Base-by-base conservation (phyloP, 2,797 vertebrate species). In the Taenioides sp. region DNA sequence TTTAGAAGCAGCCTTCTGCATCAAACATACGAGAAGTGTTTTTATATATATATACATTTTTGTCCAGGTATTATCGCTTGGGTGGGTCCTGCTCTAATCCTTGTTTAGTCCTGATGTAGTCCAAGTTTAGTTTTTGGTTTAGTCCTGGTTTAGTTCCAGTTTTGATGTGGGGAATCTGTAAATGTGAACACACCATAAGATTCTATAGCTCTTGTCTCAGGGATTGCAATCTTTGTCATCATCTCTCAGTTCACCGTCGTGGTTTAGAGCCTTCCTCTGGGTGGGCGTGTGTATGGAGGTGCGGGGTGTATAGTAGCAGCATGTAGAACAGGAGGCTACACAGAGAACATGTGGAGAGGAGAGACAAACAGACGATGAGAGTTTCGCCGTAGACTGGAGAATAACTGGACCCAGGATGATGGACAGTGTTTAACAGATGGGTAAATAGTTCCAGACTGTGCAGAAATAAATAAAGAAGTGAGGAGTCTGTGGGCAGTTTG, bases 291-390 rank as follows among this genome's bases (percentile, higher is more conserved):
- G 72, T 3, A 22, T 65, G n/a, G 71, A 63, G 70, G 16, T 34
- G 43, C 16, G 43, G 43, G 12, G 43, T 4, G 43, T 47, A 16
- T 47, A 59, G 75, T 70, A 79, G 68, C 77, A 74, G 79, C 77
- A 67, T 79, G 83, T 75, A 75, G 82, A 86, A 82, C 74, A 80
- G 78, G 81, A 81, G 57, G 69, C 77, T 65, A 50, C 43, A 22
- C 67, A 69, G 76, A 80, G 66, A 57, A 47, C 57, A 43, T 78
- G 76, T 71, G 72, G 78, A 89, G 59, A 57, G 31, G 69, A 65
- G 78, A 83, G 81, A 17, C 2, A 83, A 85, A 73, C 55, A 18
- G 83, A 83, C 75, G 83, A 82, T 87, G 76, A 63, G 18, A 65
- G 79, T 85, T 84, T 22, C 84, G 76, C 54, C 5, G 47, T 70